These are phyloP conservation scores for Drosophila histrio DNA, from an alignment of 2,888 invertebrate genomes.

Conservation along the genomic window DNA sequence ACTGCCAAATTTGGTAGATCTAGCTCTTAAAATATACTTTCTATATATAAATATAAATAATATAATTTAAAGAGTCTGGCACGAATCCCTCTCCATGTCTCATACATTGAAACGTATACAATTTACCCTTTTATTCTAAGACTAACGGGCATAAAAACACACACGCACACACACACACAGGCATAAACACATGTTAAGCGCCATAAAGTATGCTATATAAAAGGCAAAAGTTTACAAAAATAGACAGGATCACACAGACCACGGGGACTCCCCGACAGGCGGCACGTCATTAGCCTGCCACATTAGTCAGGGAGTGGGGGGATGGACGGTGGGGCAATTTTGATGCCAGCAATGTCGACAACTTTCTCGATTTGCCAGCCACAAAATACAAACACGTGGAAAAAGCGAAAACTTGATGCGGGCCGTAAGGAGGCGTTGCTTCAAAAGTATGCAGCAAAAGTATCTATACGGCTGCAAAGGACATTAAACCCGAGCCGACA, in stretches of 20 bases:
- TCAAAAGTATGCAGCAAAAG: slow-evolving; percentile 53
- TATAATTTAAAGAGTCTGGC: too few species aligned
- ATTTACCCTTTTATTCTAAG: too few species aligned
- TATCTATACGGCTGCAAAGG: slow-evolving; percentile 78
- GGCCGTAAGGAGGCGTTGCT: slow-evolving; percentile 8
- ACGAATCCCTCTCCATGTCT: too few species aligned
- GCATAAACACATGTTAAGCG: slow-evolving; percentile 65
- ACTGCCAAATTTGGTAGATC: too few species aligned
- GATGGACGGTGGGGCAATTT: slow-evolving; percentile 40
- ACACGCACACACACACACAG: background rate
- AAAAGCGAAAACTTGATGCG: slow-evolving; percentile 36
- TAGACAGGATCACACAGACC: slow-evolving; percentile 38
- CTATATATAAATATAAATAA: too few species aligned
- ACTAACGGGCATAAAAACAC: too few species aligned
- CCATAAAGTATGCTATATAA: slow-evolving; percentile 77
- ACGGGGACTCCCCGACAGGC: slow-evolving; percentile 4
- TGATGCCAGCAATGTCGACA: slow-evolving; percentile 42
- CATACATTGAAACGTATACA: too few species aligned
- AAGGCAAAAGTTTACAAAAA: slow-evolving; percentile 59
- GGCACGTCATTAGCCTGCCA: slow-evolving; percentile 56
- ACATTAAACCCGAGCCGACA: slow-evolving; percentile 76
- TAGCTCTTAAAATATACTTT: too few species aligned
- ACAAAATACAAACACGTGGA: slow-evolving; percentile 28
- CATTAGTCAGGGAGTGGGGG: background rate
- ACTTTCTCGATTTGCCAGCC: slow-evolving; percentile 64